Percentiles rank a stretch among this genome's conserved stretches.
These are phyloP conservation scores for Vicugna pacos DNA, from an alignment of 2,113 vertebrate genomes.

Conservation along the genomic window DNA sequence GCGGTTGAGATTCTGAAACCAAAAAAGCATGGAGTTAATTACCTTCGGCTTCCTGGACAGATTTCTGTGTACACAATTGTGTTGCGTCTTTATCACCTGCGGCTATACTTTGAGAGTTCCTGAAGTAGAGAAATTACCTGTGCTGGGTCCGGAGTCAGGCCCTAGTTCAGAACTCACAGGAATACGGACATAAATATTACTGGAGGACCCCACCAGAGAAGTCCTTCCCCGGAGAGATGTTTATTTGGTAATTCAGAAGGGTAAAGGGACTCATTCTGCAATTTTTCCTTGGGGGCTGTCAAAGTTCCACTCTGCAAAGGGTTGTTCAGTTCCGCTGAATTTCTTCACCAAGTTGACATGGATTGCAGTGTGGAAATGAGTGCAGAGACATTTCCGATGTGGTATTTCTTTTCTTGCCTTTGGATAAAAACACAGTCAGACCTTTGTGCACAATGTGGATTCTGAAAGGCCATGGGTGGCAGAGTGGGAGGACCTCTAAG, in stretches of 20 bases:
- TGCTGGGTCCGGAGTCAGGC: background rate
- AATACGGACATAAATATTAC: background rate
- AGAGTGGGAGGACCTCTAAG: conserved; percentile 44
- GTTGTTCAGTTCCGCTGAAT: conserved; percentile 52
- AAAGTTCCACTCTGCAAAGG: conserved; percentile 22
- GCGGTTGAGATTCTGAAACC: conserved; percentile 45
- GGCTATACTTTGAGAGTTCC: conserved; percentile 27
- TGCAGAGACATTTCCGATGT: conserved; percentile 63
- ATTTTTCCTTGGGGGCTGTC: conserved; percentile 50
- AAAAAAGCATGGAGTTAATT: conserved; percentile 50
- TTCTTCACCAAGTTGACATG: conserved; percentile 64
- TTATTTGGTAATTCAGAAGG: conserved; percentile 1
- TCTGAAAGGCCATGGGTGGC: conserved; percentile 54
- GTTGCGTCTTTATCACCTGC: conserved; percentile 55
- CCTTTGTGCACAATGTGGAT: conserved; percentile 67
- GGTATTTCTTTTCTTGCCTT: conserved; percentile 46
- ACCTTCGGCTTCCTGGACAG: conserved; percentile 42
- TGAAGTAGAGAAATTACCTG: conserved; percentile 44
- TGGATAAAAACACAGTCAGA: conserved; percentile 75
- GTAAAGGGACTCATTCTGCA: conserved; percentile 27
- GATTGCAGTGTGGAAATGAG: conserved; percentile 55
- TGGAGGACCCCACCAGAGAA: background rate
- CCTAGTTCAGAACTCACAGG: background rate
- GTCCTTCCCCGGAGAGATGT: background rate
- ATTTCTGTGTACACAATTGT: conserved; percentile 44